Base-by-base conservation (phyloP, 2,888 invertebrate genomes). In the Eupithecia abbreviata region DNA sequence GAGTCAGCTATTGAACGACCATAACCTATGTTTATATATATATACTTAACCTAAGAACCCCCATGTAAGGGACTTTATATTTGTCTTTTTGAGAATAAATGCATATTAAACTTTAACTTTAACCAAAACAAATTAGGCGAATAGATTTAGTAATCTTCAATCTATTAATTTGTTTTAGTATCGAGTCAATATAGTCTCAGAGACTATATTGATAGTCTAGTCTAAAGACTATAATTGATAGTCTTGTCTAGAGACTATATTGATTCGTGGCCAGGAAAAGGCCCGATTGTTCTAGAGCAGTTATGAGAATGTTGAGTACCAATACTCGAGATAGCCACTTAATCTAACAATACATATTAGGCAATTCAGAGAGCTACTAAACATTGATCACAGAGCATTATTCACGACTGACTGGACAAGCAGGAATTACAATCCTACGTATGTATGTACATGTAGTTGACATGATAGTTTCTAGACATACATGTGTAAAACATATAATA, bases 321-420 rank as follows among this genome's bases (percentile, higher is more conserved):
- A 18, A 7, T 47, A 6, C n/a, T 30, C 30, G 13, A 69, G 69
- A 69, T 47, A 6, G n/a, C 69, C 47, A 47, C 45, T 69, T 69
- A 49, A 69, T 69, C 69, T 47, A 18, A 47, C 69, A 49, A 69
- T 69, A 45, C 30, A 30, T 45, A 69, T 69, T 69, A n/a, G 69
- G 69, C 18, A 81, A 13, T 71, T 18, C 41, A 72, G 45, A 49
- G 69, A 6, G 30, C 47, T 69, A 69, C 75, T 82, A n/a, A 49
- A 47, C 81, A 74, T 73, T 66, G 43, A 66, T 66, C 66, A 73
- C 41, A 51, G 42, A n/a, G 72, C 65, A 73, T 49, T 72, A 72
- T 66, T 73, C 72, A 73, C 49, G 51, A 67, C n/a, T 42, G 51
- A 69, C 47, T 12, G 45, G 47, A 18, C 69, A n/a, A 18, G 9